Evolutionary conservation across 2,113 vertebrate genomes (phyloP), one percentile per base, ranked within the genome.

Genomic region (Rissa tridactyla): DNA sequence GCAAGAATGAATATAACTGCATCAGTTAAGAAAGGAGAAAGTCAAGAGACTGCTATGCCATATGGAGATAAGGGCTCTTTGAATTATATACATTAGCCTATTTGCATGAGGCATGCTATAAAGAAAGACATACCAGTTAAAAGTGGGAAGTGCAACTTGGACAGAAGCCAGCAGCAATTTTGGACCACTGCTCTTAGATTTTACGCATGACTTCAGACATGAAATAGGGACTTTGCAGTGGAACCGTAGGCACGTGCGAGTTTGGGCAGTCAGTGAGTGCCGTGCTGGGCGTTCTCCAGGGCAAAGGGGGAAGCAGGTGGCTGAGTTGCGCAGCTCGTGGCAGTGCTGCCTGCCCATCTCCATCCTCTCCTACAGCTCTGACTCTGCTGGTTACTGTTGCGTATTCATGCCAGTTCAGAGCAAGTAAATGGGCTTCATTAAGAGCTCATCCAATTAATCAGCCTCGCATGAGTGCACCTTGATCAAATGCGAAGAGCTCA

Each of bases 391-490:
- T 47, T 65, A 57, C 27, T 75, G 21, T 9, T 69, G 15, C 65
- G 62, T 36, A 5, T 61, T 57, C 38, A 36, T 62, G 49, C 52
- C 22, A 21, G n/a, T 57, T 87, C 64, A 52, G 64, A 70, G 55
- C 27, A 54, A 60, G 25, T 52, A 34, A 70, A 25, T 0, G 8
- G 26, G 5, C 36, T 83, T 81, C 54, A 26, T 86, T 77, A 66
- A 78, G 64, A 84, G 51, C 27, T 76, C 49, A 6, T 76, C 68
- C 73, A 47, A 3, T 62, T 72, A 42, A 25, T 72, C 34, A 77
- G 20, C 54, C 34, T 57, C 2, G 0, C 30, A 15, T 3, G 0
- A 25, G n/a, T 88, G 62, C 13, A 7, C 40, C 72, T 68, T 0
- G 34, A 70, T 77, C 34, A 69, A 21, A 72, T 58, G 23, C 1